These are phyloP conservation scores for Sebastes ruberrimus DNA, from an alignment of 2,797 vertebrate species.

Conservation along the genomic window DNA sequence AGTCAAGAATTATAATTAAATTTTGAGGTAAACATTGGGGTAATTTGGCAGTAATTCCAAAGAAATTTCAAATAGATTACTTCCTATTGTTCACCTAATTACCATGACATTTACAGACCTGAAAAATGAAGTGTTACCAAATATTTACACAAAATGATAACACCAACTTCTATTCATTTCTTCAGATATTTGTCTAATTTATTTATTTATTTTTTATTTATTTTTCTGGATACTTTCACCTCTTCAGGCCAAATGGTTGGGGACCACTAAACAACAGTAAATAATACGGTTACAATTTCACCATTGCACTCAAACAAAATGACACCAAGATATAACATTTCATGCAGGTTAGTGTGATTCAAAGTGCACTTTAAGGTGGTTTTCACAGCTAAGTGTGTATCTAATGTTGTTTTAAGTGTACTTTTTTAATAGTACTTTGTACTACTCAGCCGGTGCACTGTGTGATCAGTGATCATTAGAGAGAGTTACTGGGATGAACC, in stretches of 20 bases:
- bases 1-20: no score
- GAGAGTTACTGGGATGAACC: neutral
- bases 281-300: neutral
- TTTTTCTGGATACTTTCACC: neutral
- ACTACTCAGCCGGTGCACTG: neutral
- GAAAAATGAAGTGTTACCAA: no score
- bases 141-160: neutral
- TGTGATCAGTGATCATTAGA: neutral
- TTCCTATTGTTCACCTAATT: accelerated
- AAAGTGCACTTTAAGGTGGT: neutral
- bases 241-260: neutral
- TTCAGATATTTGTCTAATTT: neutral
- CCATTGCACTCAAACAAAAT: neutral
- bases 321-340: neutral
- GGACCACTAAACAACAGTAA: neutral
- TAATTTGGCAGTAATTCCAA: no score
- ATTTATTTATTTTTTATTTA: neutral
- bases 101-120: no score
- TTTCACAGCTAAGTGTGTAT: neutral
- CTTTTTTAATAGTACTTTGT: neutral
- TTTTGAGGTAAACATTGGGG: no score
- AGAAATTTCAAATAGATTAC: no score
- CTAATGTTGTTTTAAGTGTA: neutral
- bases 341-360: neutral
- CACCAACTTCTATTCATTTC: neutral